Evolutionary conservation across 2,888 invertebrate species (phyloP), one percentile per base, ranked within the genome.

Genomic region (Conomelus anceps): DNA sequence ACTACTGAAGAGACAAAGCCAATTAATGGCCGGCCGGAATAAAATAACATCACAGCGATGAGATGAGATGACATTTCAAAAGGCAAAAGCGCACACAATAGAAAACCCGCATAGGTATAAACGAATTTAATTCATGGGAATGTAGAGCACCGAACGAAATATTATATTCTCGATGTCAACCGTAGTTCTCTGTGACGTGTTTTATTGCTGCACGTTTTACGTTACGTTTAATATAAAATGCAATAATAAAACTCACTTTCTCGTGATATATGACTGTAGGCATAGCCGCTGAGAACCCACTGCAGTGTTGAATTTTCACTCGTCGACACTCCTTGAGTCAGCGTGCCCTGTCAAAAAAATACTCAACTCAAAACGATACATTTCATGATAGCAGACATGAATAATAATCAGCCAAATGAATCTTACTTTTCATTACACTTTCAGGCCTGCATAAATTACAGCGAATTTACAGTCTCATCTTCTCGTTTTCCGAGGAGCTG

Each of bases 321-420:
- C 3, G 91, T 90, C 84, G 91, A 89, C 63, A 91, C 91, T 84
- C 92, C 92, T 90, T 92, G 92, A 88, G 90, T 91, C 89, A 92
- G 89, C 20, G 92, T 92, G 89, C 91, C 91, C 92, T 92, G 91
- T 85, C 91, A 92, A 63, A 90, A 88, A 88, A 63, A 89, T 87
- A 89, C 91, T 91, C 90, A 94, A 94, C 93, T 94, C 94, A 34
- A 94, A n/a, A 63, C n/a, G n/a, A n/a, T n/a, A 63, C n/a, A 63
- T n/a, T n/a, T 63, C n/a, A 63, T 26, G 26, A 26, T 26, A 26
- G 26, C 11, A 26, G 26, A 26, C 26, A 20, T n/a, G 13, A 63
- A 13, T 13, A 63, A 63, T n/a, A 34, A 63, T 63, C 63, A 63
- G 63, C 63, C 63, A 63, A 63, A 63, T 63, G 63, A 63, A 63